Evolutionary conservation across 2,797 vertebrate species (phyloP).

Genomic region (Rhynchonycteris naso): DNA sequence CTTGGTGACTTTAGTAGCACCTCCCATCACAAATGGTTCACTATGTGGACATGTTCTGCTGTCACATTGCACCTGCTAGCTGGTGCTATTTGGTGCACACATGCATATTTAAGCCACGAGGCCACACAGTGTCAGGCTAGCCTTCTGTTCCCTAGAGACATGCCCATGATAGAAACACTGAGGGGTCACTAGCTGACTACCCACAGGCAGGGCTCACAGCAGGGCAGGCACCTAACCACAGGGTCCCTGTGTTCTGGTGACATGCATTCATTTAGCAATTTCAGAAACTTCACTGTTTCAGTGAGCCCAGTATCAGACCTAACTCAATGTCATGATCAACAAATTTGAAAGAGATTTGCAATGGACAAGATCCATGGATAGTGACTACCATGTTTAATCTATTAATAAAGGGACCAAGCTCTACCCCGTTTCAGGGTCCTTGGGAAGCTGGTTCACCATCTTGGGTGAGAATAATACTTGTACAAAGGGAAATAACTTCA

Average conservation of each 20-base stretch:
- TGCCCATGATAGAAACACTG: background rate
- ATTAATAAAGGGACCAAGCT: background rate
- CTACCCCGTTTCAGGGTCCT: background rate
- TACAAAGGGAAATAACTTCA: background rate
- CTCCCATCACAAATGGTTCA: background rate
- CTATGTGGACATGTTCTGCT: no score
- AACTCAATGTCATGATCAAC: background rate
- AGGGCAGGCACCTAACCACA: background rate
- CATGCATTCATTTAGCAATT: background rate
- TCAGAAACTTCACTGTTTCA: background rate
- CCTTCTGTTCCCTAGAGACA: background rate
- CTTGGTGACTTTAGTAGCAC: background rate
- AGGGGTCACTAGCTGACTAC: background rate
- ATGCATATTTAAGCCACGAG: background rate
- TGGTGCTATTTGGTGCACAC: background rate
- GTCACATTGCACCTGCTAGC: background rate
- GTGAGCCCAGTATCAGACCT: background rate
- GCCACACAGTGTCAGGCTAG: background rate
- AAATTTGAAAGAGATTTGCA: background rate
- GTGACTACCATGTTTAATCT: background rate
- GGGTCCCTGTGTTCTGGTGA: background rate
- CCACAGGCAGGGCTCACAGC: fast-evolving
- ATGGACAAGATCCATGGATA: background rate
- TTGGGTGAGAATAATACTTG: background rate
- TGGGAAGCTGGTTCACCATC: background rate